phyloP scores from a whole-genome alignment of 1,140 invertebrate species.

The Pogonomyrmex californicus region DNA sequence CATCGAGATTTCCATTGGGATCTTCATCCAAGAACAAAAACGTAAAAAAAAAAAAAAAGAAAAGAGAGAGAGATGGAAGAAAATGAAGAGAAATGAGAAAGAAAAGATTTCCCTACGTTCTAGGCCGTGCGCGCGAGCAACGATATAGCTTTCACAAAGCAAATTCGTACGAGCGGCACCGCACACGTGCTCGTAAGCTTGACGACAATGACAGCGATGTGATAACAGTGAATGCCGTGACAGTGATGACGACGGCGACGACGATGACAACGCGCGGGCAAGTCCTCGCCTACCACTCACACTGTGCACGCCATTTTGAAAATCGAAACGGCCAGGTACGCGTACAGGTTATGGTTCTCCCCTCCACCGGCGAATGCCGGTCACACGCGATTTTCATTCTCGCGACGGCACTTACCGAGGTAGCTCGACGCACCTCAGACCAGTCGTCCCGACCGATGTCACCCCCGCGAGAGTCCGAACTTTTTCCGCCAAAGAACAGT shows the following conservation, averaged over 20 bases:
- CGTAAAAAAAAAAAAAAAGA: not conserved
- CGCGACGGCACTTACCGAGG: constrained; percentile 63
- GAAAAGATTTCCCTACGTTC: constrained; percentile 34
- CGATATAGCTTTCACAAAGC: constrained; percentile 55
- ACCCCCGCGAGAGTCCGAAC: not conserved
- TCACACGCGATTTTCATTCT: not conserved
- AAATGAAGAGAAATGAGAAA: not conserved
- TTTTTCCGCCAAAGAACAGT: not conserved
- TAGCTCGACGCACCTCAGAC: not conserved
- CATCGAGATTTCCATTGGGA: constrained; percentile 79
- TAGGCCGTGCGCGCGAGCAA: constrained; percentile 11
- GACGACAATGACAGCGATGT: not conserved
- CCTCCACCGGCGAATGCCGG: constrained; percentile 6
- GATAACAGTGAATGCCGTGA: not conserved
- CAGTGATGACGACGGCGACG: not conserved
- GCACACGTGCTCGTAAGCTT: constrained; percentile 2
- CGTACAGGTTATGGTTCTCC: constrained; percentile 66
- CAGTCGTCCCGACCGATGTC: not conserved
- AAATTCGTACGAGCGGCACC: not conserved
- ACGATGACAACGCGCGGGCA: not conserved
- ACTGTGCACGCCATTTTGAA: constrained; percentile 73
- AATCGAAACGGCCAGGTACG: not conserved
- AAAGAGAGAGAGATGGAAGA: constrained; percentile 17
- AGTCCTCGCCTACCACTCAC: not conserved
- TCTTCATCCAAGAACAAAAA: constrained; percentile 39